These are phyloP conservation scores for Hoplodrina blanda DNA, from an alignment of 2,888 invertebrate genomes.

Conservation along the genomic window DNA sequence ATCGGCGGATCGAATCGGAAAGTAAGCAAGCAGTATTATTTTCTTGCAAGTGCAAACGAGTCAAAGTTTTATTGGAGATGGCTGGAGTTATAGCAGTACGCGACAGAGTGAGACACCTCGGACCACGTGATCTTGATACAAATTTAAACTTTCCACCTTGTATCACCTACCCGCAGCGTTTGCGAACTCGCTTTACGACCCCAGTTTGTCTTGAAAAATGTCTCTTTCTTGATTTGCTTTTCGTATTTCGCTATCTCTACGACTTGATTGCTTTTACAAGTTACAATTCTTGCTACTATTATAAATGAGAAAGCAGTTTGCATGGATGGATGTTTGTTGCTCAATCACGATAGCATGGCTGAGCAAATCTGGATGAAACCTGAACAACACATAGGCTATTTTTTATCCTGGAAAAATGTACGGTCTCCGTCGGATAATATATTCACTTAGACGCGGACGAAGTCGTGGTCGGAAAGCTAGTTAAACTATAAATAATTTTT, in stretches of 20 bases:
- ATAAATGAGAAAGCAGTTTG: too few relatives aligned
- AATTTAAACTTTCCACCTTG: slow-evolving; percentile 64
- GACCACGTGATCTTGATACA: slow-evolving; percentile 61
- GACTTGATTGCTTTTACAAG: slow-evolving; percentile 52
- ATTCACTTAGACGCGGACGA: too few relatives aligned
- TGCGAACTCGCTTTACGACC: slow-evolving; percentile 55
- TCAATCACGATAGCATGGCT: too few relatives aligned
- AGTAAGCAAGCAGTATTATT: slow-evolving; percentile 59
- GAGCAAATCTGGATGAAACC: too few relatives aligned
- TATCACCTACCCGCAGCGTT: slow-evolving; percentile 35
- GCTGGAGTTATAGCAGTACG: slow-evolving; percentile 57
- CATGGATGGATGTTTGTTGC: too few relatives aligned
- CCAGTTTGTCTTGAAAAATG: slow-evolving; percentile 38
- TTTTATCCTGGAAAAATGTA: too few relatives aligned
- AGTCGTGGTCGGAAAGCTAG: too few relatives aligned
- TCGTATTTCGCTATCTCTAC: slow-evolving; percentile 26
- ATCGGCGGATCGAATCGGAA: slow-evolving; percentile 36
- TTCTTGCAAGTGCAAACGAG: slow-evolving; percentile 61
- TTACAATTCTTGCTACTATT: slow-evolving; percentile 9
- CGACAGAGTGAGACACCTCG: slow-evolving; percentile 57
- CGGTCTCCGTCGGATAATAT: too few relatives aligned
- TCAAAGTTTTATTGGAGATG: slow-evolving; percentile 61
- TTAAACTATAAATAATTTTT: slow-evolving; percentile 26
- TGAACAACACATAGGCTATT: too few relatives aligned
- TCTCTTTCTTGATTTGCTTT: slow-evolving; percentile 45